These are phyloP conservation scores for Pteruthius melanotis DNA, from an alignment of 2,113 vertebrate genomes.

Conservation along the genomic window DNA sequence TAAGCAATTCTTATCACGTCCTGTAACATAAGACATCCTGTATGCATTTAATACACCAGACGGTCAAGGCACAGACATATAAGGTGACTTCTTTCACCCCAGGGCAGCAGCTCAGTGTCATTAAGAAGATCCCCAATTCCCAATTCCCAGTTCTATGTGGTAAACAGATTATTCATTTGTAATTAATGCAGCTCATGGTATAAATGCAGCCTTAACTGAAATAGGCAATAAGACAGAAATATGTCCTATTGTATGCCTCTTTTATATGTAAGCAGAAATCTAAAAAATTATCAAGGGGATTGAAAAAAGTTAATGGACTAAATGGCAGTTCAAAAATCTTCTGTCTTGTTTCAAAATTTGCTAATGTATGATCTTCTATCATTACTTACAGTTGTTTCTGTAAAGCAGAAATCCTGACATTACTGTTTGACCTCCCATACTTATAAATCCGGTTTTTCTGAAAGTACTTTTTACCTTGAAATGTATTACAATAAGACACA, in stretches of 20 bases:
- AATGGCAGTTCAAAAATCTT: neutral
- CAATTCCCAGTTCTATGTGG: neutral
- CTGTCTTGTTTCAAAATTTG: neutral
- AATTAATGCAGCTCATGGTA: neutral
- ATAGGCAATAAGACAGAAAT: neutral
- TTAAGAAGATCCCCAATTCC: neutral
- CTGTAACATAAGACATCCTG: neutral
- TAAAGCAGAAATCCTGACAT: neutral
- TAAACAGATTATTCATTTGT: neutral
- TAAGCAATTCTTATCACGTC: neutral
- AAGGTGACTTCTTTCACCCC: neutral
- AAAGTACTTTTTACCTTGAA: neutral
- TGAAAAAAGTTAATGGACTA: neutral
- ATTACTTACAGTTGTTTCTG: neutral
- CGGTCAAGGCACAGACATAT: neutral
- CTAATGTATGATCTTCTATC: neutral
- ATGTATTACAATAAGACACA: neutral
- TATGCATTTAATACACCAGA: neutral
- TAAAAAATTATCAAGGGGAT: neutral
- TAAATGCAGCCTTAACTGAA: neutral
- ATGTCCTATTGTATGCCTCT: rapidly evolving
- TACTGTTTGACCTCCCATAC: neutral
- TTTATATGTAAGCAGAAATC: neutral
- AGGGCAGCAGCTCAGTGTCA: neutral
- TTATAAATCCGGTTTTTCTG: neutral